These are phyloP conservation scores for Mactromeris polynyma DNA, from an alignment of 2,888 invertebrate species.

Conservation along the genomic window DNA sequence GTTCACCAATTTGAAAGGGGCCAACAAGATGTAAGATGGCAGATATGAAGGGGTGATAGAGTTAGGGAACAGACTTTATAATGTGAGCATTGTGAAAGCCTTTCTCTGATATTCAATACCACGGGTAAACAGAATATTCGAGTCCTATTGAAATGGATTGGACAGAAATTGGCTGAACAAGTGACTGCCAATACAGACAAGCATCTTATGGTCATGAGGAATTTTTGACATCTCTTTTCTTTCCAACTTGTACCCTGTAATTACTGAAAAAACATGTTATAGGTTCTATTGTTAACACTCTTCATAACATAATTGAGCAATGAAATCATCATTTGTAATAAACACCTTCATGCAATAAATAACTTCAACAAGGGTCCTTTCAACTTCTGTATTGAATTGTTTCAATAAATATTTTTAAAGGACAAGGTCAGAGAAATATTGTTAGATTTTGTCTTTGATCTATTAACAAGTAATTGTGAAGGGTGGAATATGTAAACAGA, in stretches of 20 bases:
- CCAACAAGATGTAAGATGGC: slow-evolving; percentile 26
- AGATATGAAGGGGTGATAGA: slow-evolving; percentile 38
- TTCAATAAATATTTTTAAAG: neutral
- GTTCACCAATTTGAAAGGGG: slow-evolving; percentile 30
- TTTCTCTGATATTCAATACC: slow-evolving; percentile 50
- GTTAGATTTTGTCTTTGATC: neutral
- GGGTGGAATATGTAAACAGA: neutral
- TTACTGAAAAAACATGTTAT: neutral
- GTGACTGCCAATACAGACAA: slow-evolving; percentile 18
- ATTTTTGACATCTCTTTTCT: slow-evolving; percentile 24
- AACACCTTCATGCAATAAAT: slow-evolving; percentile 15
- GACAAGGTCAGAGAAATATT: neutral
- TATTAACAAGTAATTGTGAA: neutral
- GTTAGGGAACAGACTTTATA: slow-evolving; percentile 8
- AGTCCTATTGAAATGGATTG: neutral
- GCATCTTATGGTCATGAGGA: slow-evolving; percentile 27
- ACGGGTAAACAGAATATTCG: slow-evolving; percentile 1
- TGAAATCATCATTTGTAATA: slow-evolving; percentile 16
- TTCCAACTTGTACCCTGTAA: slow-evolving; percentile 24
- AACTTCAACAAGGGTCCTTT: neutral
- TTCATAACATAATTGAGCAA: neutral
- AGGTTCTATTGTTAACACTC: neutral
- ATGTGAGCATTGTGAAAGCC: slow-evolving; percentile 26
- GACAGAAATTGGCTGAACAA: slow-evolving; percentile 17
- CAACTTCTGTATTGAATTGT: neutral